Base-by-base conservation (phyloP, 1,140 invertebrate species). In the Anastrepha ludens region DNA sequence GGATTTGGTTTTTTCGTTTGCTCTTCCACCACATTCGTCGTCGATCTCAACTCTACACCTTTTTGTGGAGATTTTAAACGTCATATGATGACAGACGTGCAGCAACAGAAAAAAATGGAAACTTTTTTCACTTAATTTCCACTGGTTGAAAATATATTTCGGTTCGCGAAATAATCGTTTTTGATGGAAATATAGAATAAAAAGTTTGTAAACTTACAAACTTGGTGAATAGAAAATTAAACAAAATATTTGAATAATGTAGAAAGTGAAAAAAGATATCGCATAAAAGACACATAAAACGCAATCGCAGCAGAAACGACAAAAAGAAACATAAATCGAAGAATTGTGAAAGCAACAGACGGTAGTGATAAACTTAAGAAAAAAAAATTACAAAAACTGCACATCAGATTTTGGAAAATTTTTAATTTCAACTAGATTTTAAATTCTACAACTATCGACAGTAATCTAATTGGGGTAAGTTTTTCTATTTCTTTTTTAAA, bases 41-140 rank as follows among this genome's bases (percentile, higher is more conserved):
- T 2, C 44, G 67, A 74, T 74, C 67, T 15, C 44, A 74, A 74
- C 39, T 74, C 67, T 74, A 44, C 67, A 74, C 41, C 5, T 44
- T 41, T 47, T 13, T 74, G 29, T 74, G 67, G 39, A 74, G 67
- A 74, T 39, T 47, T 44, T 44, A 74, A n/a, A 74, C 67, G 67
- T 74, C 67, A 74, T 74, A 74, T 74, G 67, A 74, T 74, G 67
- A 74, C 67, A 74, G 41, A n/a, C 39, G 67, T 2, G n/a, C 17
- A 47, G 67, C 39, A 74, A 74, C 11, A 74, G 67, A 4, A 15
- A 47, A 74, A 47, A 74, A 74, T 44, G 44, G 15, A 74, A 74
- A 17, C 3, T 44, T 47, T 67, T 29, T 70, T 74, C 41, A 47
- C 44, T 74, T 74, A 44, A 74, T 74, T 67, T 74, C 67, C 67